Evolutionary conservation across 2,113 vertebrate species (phyloP).

Genomic region (Vombatus ursinus): DNA sequence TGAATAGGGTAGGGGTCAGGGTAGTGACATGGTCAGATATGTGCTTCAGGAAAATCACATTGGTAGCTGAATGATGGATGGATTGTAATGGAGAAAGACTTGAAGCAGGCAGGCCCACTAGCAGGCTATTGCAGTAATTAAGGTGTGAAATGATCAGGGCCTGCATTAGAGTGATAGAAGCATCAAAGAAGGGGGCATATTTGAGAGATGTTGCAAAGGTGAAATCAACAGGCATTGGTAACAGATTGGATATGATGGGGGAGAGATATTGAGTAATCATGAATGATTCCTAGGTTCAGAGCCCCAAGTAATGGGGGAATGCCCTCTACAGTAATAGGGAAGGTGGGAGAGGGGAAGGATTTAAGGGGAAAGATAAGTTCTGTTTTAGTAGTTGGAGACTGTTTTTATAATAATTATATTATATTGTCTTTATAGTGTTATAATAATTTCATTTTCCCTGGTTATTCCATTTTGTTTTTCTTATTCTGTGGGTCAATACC

Average conservation of each 20-base stretch:
- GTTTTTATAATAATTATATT: too few relatives aligned
- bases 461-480: neutral
- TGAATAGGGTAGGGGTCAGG: neutral
- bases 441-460: slow-evolving; percentile 2
- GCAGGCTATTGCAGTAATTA: neutral
- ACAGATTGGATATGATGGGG: neutral
- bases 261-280: neutral
- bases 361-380: neutral
- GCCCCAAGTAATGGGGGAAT: too few relatives aligned
- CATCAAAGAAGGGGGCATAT: neutral
- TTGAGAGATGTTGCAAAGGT: neutral
- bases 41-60: neutral
- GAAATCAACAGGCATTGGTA: neutral
- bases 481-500: neutral
- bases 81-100: neutral
- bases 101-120: neutral
- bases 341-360: neutral
- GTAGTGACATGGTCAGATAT: too few relatives aligned
- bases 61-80: neutral
- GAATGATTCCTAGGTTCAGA: neutral
- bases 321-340: neutral
- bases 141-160: neutral
- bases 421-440: too few relatives aligned
- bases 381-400: neutral
- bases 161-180: neutral